Evolutionary conservation across 2,797 vertebrate genomes (phyloP).

Genomic region (Taeniopygia guttata): DNA sequence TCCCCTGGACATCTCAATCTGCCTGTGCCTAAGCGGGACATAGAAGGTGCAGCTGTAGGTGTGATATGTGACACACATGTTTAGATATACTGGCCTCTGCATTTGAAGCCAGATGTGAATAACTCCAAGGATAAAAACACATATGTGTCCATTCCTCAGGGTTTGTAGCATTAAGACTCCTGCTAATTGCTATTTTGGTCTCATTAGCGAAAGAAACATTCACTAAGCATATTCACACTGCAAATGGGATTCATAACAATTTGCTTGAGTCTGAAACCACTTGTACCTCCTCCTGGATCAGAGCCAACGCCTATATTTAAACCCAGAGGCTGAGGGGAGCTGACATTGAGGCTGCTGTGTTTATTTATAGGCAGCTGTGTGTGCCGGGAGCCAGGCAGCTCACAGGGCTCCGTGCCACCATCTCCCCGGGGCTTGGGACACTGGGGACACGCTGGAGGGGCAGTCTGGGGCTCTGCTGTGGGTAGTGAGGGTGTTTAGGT

Average conservation of each 20-base stretch:
- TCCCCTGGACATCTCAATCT: background rate
- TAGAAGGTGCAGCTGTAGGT: background rate
- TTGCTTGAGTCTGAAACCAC: conserved; percentile 71
- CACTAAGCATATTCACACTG: conserved; percentile 59
- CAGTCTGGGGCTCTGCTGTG: too few relatives aligned
- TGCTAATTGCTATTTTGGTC: conserved; percentile 76
- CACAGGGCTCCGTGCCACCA: background rate
- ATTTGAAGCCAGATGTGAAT: conserved; percentile 37
- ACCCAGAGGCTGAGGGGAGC: conserved; percentile 40
- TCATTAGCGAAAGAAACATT: conserved; percentile 66
- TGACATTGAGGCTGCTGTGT: conserved; percentile 19
- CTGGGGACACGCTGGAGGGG: background rate
- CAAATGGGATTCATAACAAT: conserved; percentile 70
- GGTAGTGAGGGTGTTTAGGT: accelerated
- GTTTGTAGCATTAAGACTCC: conserved; percentile 44
- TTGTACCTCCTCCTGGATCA: conserved; percentile 70
- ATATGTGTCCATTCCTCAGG: background rate
- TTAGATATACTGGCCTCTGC: conserved; percentile 1
- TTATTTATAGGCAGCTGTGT: conserved; percentile 63
- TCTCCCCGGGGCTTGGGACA: background rate
- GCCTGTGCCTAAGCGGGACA: background rate
- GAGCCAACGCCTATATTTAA: conserved; percentile 72
- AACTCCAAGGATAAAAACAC: conserved; percentile 9
- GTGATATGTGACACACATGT: background rate
- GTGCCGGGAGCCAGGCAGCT: background rate